Evolutionary conservation across 2,888 invertebrate genomes (phyloP).

Genomic region (Philhelius pedissequus): DNA sequence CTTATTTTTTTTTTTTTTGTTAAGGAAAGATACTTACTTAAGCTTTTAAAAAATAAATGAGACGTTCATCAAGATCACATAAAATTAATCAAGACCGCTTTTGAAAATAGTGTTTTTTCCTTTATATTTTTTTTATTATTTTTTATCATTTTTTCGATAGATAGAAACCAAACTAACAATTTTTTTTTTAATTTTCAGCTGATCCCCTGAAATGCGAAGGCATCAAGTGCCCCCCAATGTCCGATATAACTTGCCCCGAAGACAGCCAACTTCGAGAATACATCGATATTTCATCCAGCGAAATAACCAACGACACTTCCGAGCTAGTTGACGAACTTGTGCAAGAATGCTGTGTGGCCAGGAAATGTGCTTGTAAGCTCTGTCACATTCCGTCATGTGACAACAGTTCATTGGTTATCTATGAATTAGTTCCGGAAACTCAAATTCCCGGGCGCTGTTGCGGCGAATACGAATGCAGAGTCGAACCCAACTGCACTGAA

Average conservation of each 20-base stretch:
- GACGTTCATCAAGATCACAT: not conserved
- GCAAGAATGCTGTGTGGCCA: constrained; percentile 74
- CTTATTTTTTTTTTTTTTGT: not conserved
- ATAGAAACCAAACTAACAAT: not conserved
- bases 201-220: constrained; percentile 74
- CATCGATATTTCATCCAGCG: constrained; percentile 37
- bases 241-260: constrained; percentile 74
- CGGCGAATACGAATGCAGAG: constrained; percentile 79
- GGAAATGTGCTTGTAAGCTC: constrained; percentile 76
- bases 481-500: constrained; percentile 76
- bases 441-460: constrained; percentile 79
- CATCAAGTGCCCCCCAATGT: constrained; percentile 75
- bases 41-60: not conserved
- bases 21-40: not conserved
- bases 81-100: not conserved
- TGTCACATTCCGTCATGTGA: constrained; percentile 76
- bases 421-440: constrained; percentile 73
- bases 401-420: constrained; percentile 72
- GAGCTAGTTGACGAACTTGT: constrained; percentile 72
- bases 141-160: not conserved
- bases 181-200: constrained; percentile 69
- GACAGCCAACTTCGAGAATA: constrained; percentile 75
- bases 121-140: not conserved
- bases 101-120: too few relatives aligned
- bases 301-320: constrained; percentile 66